Evolutionary conservation across 1,140 invertebrate genomes (phyloP).

Genomic region (Phymorhynchus buccinoides): DNA sequence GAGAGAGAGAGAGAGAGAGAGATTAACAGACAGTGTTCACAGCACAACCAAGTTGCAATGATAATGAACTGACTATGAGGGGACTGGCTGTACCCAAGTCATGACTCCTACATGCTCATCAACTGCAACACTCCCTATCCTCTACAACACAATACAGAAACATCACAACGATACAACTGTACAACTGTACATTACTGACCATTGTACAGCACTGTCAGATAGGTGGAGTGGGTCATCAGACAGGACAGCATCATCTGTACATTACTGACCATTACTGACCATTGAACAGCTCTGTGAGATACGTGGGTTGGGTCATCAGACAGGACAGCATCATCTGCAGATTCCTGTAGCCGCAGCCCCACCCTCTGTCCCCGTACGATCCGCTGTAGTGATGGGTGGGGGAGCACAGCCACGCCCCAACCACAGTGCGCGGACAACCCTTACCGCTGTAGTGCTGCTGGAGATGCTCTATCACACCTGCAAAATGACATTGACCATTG

Average conservation of each 20-base stretch:
- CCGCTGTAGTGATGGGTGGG: conserved; percentile 88
- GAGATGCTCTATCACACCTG: conserved; percentile 84
- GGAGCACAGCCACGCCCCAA: conserved; percentile 77
- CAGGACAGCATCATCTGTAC: conserved; percentile 92
- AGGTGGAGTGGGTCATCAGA: conserved; percentile 81
- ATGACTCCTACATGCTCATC: no score
- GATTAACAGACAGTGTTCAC: no score
- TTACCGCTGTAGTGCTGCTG: conserved; percentile 77
- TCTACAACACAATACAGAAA: no score
- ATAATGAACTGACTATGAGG: no score
- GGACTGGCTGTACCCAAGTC: no score
- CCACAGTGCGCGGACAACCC: conserved; percentile 68
- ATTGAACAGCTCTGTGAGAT: conserved; percentile 80
- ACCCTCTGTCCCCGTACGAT: conserved; percentile 89
- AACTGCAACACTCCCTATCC: no score
- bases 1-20: no score
- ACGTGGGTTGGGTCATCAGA: conserved; percentile 81
- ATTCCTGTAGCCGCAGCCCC: conserved; percentile 90
- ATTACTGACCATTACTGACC: conserved; percentile 46
- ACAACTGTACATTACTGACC: conserved; percentile 47
- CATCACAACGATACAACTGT: not conserved
- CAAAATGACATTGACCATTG: no score
- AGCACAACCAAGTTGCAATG: no score
- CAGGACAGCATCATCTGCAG: conserved; percentile 92
- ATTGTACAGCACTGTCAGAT: conserved; percentile 80